Percentiles rank a stretch among this genome's conserved stretches.
Conservation (phyloP, 92 coral and sea anemone species). For the Siderastrea siderea region DNA sequence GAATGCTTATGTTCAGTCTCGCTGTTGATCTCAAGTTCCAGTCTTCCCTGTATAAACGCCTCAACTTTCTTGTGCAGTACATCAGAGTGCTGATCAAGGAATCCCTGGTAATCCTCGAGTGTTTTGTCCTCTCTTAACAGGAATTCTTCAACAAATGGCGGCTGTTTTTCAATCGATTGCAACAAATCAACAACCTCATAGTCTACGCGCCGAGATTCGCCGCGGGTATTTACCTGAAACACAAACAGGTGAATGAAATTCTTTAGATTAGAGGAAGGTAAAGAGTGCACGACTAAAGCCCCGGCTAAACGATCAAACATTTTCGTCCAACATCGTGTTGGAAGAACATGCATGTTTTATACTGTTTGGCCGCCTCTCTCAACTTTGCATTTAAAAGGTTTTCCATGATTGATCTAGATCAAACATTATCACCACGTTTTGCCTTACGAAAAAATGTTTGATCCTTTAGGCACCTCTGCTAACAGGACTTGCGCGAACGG, state of each 20-base stretch:
- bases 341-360: too few species aligned
- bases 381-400: too few species aligned
- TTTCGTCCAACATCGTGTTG: too few species aligned
- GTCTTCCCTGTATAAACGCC: slow-evolving; percentile 58
- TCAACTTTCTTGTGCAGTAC: slow-evolving; percentile 56
- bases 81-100: slow-evolving; percentile 58
- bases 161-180: slow-evolving; percentile 49
- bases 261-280: too few species aligned
- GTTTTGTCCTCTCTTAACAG: slow-evolving; percentile 82
- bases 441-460: too few species aligned
- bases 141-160: slow-evolving; percentile 86
- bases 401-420: too few species aligned
- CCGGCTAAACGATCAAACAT: not conserved
- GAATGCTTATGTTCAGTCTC: slow-evolving; percentile 7
- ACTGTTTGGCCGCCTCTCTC: too few species aligned
- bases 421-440: too few species aligned
- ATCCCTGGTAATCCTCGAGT: slow-evolving; percentile 64
- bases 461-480: too few species aligned
- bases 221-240: slow-evolving; percentile 87
- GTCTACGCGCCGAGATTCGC: slow-evolving; percentile 72
- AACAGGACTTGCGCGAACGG: too few species aligned
- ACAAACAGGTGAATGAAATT: too few species aligned
- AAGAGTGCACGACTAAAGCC: not conserved
- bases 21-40: not conserved
- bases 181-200: slow-evolving; percentile 51